phyloP scores from a whole-genome alignment of 2,113 vertebrate genomes.

The Pygoscelis antarcticus region DNA sequence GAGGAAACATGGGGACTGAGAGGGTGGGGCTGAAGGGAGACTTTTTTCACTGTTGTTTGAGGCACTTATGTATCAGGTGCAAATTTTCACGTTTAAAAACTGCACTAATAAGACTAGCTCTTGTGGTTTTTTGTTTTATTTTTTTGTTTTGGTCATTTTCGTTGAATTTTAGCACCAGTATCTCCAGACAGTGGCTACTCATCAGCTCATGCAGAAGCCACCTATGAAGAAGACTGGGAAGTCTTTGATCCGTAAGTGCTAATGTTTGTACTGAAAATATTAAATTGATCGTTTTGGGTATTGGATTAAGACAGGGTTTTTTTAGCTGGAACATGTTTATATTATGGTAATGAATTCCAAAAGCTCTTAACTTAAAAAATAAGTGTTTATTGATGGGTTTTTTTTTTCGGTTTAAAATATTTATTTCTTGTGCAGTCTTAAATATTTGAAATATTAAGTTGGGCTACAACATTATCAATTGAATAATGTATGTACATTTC shows the following conservation, averaged over 20 bases:
- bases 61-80: not conserved
- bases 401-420: not conserved
- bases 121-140: slow-evolving; percentile 41
- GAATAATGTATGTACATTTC: not conserved
- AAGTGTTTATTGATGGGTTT: not conserved
- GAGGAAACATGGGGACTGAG: fast-evolving
- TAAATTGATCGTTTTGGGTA: not conserved
- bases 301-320: not conserved
- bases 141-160: slow-evolving; percentile 54
- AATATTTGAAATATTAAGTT: not conserved
- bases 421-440: not conserved
- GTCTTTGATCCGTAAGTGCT: slow-evolving; percentile 98
- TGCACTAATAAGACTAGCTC: slow-evolving; percentile 60
- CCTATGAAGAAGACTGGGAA: slow-evolving; percentile 99
- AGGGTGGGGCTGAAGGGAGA: not conserved
- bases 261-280: not conserved
- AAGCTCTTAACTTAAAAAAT: not conserved
- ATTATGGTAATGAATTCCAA: not conserved
- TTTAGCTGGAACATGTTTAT: not conserved
- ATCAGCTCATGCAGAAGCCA: slow-evolving; percentile 88
- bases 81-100: not conserved
- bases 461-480: not conserved
- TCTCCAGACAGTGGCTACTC: slow-evolving; percentile 90
- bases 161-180: slow-evolving; percentile 85
- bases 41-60: fast-evolving